phyloP scores from a whole-genome alignment of 64 coral and sea anemone genomes.

The Catalaphyllia jardinei region DNA sequence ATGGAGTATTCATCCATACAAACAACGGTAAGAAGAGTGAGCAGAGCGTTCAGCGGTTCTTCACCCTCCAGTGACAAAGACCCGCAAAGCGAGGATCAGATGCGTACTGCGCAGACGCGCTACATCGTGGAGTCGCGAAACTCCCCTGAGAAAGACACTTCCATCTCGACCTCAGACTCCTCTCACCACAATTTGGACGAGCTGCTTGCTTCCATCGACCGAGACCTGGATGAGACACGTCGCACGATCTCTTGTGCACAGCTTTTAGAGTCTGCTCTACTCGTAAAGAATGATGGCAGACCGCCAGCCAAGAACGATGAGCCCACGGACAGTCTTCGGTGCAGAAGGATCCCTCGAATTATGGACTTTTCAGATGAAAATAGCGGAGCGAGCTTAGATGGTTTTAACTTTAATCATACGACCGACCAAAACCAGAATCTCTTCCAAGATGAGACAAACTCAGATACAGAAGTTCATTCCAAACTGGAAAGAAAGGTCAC shows the following conservation, averaged over 20 bases:
- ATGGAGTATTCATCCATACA: constrained; percentile 59
- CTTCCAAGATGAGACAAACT: background rate
- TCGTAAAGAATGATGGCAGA: constrained; percentile 32
- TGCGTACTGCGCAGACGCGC: constrained; percentile 9
- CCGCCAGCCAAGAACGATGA: background rate
- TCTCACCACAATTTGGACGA: constrained; percentile 63
- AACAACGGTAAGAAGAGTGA: constrained; percentile 53
- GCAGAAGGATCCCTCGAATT: constrained; percentile 13
- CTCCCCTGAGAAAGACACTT: constrained; percentile 6
- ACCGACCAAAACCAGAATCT: background rate
- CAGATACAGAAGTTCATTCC: background rate
- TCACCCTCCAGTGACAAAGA: constrained; percentile 1
- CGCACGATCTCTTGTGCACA: constrained; percentile 84
- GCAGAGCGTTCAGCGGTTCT: constrained; percentile 35
- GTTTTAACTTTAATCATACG: background rate
- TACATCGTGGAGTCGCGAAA: constrained; percentile 20
- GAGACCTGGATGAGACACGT: constrained; percentile 86
- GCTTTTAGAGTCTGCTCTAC: constrained; percentile 78
- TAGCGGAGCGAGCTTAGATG: background rate
- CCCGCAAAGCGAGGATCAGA: background rate
- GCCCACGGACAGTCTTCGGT: background rate
- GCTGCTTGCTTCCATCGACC: constrained; percentile 82
- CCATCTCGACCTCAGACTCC: constrained; percentile 19
- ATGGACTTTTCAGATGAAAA: constrained; percentile 27
- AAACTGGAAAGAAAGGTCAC: background rate